Percentiles rank a stretch among this genome's conserved stretches.
Evolutionary conservation across 2,797 vertebrate genomes (phyloP).

Genomic region (Parauchenoglanis punctatus): DNA sequence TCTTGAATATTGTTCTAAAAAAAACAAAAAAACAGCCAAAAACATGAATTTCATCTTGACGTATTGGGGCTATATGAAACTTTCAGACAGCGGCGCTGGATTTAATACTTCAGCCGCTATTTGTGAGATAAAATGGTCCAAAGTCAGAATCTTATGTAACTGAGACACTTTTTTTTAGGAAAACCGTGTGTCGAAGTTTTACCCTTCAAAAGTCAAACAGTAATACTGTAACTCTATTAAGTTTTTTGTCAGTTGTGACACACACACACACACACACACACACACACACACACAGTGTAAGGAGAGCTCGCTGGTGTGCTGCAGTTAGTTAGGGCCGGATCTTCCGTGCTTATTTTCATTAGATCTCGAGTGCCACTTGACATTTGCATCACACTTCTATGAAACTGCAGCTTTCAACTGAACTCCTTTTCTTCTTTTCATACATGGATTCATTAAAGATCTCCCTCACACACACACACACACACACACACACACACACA

Average conservation of each 20-base stretch:
- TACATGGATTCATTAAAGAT: slow-evolving; percentile 2
- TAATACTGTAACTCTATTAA: neutral
- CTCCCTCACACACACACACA: neutral
- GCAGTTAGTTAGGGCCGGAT: slow-evolving; percentile 73
- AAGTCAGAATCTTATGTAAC: neutral
- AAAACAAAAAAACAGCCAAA: too few species aligned
- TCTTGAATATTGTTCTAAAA: neutral
- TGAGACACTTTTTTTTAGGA: neutral
- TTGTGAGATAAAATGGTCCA: neutral
- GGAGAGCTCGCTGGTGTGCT: slow-evolving; percentile 5
- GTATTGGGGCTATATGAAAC: neutral
- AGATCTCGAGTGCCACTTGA: slow-evolving; percentile 80
- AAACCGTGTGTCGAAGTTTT: neutral
- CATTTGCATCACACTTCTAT: slow-evolving; percentile 70
- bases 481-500: slow-evolving; percentile 25
- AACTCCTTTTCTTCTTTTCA: slow-evolving; percentile 70
- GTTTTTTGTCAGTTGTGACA: neutral
- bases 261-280: slow-evolving; percentile 15
- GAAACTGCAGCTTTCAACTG: slow-evolving; percentile 45
- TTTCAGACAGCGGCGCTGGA: too few species aligned
- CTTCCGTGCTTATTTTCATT: slow-evolving; percentile 75
- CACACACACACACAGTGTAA: slow-evolving; percentile 24
- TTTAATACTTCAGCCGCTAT: neutral
- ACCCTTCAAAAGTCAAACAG: neutral
- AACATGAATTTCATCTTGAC: neutral